Percentiles rank a stretch among this genome's conserved stretches.
Conservation (phyloP, 2,888 invertebrate species). For the Norana najaformis region DNA sequence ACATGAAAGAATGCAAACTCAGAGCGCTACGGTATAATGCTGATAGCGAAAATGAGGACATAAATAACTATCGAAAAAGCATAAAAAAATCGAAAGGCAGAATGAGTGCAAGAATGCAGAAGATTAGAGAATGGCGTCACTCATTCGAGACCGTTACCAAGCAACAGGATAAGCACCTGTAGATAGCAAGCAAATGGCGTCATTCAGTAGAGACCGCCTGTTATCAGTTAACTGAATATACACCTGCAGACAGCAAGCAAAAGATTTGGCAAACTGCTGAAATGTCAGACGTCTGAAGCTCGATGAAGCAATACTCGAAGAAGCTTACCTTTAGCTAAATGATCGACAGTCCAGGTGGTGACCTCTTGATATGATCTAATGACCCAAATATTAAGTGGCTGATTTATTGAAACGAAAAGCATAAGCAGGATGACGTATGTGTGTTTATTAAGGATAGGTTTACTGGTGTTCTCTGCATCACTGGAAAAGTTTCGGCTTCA, state of each 20-base stretch:
- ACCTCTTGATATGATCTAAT: neutral
- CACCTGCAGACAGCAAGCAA: too few relatives aligned
- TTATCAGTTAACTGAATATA: neutral
- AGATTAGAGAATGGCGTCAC: neutral
- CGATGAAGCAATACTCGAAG: neutral
- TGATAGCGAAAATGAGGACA: neutral
- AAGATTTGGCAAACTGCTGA: neutral
- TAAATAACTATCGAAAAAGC: neutral
- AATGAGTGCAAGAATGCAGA: neutral
- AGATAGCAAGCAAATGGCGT: neutral
- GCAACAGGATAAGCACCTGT: neutral
- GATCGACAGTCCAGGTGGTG: neutral
- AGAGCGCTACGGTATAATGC: neutral
- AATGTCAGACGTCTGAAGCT: neutral
- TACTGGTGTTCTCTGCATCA: neutral
- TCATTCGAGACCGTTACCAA: neutral
- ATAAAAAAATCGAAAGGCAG: neutral
- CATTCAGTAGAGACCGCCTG: neutral
- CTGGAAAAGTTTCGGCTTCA: too few relatives aligned
- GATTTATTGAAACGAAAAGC: neutral
- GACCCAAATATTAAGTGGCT: neutral
- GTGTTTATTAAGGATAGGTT: neutral
- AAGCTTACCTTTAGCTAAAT: neutral
- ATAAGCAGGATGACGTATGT: neutral
- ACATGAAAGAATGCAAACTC: neutral